A percentile compares a stretch with the other conserved stretches of the same genome.
Evolutionary conservation across 2,888 invertebrate genomes (phyloP).

Genomic region (Ormyrus pomaceus): DNA sequence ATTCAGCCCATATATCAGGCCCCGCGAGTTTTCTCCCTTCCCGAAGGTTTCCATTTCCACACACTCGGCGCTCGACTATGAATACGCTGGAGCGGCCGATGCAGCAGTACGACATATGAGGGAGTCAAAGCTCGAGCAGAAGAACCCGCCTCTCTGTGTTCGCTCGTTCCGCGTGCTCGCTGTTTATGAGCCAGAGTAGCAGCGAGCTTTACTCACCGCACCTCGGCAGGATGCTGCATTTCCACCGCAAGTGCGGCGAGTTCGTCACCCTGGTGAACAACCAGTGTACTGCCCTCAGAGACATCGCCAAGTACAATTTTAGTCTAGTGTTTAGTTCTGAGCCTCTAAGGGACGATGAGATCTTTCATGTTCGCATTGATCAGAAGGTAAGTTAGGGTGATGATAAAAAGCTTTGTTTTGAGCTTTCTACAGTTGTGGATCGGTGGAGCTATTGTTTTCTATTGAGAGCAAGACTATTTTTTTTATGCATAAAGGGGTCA

Average conservation of each 20-base stretch:
- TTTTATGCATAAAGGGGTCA: not conserved
- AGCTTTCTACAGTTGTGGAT: not conserved
- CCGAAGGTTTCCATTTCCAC: not conserved
- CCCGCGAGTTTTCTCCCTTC: not conserved
- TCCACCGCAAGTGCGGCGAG: conserved; percentile 90
- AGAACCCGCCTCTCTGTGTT: too few species aligned
- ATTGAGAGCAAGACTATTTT: not conserved
- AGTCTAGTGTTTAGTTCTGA: conserved; percentile 91
- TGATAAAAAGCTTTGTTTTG: not conserved
- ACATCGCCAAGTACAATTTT: conserved; percentile 90
- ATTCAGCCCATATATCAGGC: too few species aligned
- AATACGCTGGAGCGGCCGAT: not conserved
- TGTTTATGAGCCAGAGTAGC: too few species aligned
- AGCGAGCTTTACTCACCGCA: too few species aligned
- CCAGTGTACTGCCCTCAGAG: conserved; percentile 88
- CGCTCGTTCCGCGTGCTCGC: too few species aligned
- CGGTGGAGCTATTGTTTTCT: not conserved
- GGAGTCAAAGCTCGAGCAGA: too few species aligned
- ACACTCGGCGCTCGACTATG: not conserved
- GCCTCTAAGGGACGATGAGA: conserved; percentile 86
- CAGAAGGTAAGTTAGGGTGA: conserved; percentile 83
- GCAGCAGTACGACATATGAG: too few species aligned
- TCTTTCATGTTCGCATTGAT: conserved; percentile 92
- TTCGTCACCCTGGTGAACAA: conserved; percentile 90
- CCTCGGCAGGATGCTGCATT: conserved; percentile 69